Conservation (phyloP, 2,113 vertebrate species). For the Acrocephalus kingi region DNA sequence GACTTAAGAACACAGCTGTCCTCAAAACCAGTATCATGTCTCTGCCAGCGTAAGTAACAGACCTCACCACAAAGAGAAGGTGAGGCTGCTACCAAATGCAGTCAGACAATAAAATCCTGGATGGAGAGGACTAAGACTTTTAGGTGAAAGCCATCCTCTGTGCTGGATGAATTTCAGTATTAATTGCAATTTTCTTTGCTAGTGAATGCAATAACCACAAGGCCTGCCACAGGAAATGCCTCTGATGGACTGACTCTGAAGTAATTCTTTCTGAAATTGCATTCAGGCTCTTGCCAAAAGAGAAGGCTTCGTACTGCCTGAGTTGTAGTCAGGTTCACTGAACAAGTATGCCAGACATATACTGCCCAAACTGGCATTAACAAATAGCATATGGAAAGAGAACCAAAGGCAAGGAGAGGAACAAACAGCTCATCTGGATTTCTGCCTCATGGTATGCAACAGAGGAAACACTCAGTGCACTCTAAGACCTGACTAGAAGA, state of each 20-base stretch:
- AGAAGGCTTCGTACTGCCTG: not conserved
- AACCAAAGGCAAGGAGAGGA: conserved; percentile 7
- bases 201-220: not conserved
- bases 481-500: conserved; percentile 34
- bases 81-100: not conserved
- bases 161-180: not conserved
- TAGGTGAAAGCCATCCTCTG: not conserved
- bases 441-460: not conserved
- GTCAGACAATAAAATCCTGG: not conserved
- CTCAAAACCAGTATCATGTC: not conserved
- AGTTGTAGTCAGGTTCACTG: not conserved
- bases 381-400: not conserved
- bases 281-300: not conserved
- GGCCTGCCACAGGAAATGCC: not conserved
- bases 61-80: not conserved
- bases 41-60: fast-evolving
- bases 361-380: not conserved
- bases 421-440: conserved; percentile 5
- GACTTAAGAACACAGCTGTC: fast-evolving
- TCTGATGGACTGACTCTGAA: not conserved
- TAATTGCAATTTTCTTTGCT: not conserved
- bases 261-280: not conserved
- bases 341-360: not conserved
- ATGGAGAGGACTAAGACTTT: not conserved
- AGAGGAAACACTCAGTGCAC: not conserved